Evolutionary conservation across 2,113 vertebrate genomes (phyloP).

Genomic region (Lanius ludovicianus): DNA sequence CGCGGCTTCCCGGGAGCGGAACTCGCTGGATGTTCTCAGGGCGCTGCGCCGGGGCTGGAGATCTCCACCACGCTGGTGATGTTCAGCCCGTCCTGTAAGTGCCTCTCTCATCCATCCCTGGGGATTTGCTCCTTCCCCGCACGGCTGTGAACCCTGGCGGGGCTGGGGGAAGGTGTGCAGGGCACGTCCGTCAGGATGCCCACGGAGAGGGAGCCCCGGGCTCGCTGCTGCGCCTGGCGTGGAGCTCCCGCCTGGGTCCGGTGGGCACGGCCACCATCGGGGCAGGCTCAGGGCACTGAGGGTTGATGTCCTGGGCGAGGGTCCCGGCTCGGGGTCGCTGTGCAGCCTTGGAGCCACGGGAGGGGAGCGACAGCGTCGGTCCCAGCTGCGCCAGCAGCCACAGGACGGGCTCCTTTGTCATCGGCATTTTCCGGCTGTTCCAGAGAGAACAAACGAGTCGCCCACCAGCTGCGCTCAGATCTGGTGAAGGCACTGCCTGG

Average conservation of each 20-base stretch:
- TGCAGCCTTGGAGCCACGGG: background rate
- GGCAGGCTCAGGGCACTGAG: background rate
- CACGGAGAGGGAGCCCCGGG: accelerated
- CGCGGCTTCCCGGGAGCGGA: too few species aligned
- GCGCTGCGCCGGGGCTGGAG: too few species aligned
- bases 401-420: background rate
- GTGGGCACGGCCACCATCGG: accelerated
- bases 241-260: background rate
- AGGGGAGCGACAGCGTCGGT: accelerated
- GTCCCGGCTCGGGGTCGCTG: background rate
- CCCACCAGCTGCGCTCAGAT: background rate
- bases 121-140: too few species aligned
- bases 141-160: too few species aligned
- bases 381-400: background rate
- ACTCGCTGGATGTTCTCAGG: too few species aligned
- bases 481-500: background rate
- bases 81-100: too few species aligned
- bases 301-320: accelerated
- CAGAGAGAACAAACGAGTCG: accelerated
- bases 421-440: background rate
- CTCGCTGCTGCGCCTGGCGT: accelerated
- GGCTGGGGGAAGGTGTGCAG: accelerated
- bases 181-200: accelerated
- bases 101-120: too few species aligned
- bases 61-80: too few species aligned